Evolutionary conservation across 2,888 invertebrate genomes (phyloP), one percentile per base, ranked within the genome.

Genomic region (Parochlus steinenii): DNA sequence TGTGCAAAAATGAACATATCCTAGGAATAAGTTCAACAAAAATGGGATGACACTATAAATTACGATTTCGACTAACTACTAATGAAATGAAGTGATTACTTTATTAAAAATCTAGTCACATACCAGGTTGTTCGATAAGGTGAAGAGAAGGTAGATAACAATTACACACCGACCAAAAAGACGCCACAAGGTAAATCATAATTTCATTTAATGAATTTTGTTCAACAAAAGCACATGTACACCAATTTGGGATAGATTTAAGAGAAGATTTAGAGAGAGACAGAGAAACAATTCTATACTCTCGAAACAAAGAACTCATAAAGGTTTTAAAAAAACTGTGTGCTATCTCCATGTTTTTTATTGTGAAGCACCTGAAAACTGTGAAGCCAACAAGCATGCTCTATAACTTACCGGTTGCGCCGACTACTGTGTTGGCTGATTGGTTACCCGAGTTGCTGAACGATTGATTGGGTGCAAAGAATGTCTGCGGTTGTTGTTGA

Each of bases 391-490:
- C 33, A 39, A 48, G 39, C 54, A 55, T 58, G 56, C 56, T 48
- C 56, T 58, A 57, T 46, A 44, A 54, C 58, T 56, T 58, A 58
- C 58, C 58, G 58, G 46, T 17, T 11, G 40, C 31, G 44, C 42
- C 41, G 47, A 41, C 33, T 38, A 27, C 42, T 33, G 37, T 42
- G 41, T 42, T 45, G 10, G 22, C 6, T 6, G 10, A 22, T 6
- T 22, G 6, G 22, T 22, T 22, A 22, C 22, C 10, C 7, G 7
- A 8, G 22, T 6, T 8, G 22, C 22, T 6, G 10, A 18, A 12
- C 19, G 30, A 14, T 18, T 19, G 19, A 12, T 12, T 30, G 30
- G 30, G 7, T 12, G 30, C 18, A 11, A 30, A 30, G 18, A 20
- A n/a, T 18, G 20, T 19, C 16, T 10, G 23, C 23, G 34, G 14